Evolutionary conservation across 2,113 vertebrate species (phyloP).

Genomic region (rat (Rattus norvegicus)): DNA sequence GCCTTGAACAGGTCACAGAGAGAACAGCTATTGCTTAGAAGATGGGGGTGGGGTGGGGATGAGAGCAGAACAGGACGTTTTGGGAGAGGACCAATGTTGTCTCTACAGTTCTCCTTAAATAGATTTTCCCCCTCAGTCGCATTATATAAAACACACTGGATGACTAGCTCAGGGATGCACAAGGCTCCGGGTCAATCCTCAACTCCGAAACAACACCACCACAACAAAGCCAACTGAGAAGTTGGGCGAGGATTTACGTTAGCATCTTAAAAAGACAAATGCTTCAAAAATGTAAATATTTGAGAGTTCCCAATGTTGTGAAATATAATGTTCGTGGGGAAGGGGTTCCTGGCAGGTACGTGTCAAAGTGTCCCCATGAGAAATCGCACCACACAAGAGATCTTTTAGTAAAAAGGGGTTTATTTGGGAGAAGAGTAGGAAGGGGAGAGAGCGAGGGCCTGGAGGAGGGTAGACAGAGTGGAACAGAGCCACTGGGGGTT

Average conservation of each 20-base stretch:
- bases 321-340: too few species aligned
- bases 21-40: background rate
- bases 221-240: background rate
- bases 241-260: background rate
- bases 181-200: background rate
- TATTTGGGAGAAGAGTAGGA: too few species aligned
- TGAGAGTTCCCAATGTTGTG: background rate
- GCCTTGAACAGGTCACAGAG: background rate
- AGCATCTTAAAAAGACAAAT: background rate
- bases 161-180: background rate
- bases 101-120: constrained; percentile 36
- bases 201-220: background rate
- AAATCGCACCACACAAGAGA: too few species aligned
- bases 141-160: background rate
- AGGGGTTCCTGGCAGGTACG: background rate
- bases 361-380: too few species aligned
- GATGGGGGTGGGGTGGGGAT: background rate
- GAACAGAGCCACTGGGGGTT: too few species aligned
- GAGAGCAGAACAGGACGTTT: background rate
- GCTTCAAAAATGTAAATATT: constrained; percentile 41
- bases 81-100: background rate
- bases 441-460: too few species aligned
- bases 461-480: too few species aligned
- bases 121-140: background rate
- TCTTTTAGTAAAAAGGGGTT: too few species aligned